A percentile compares a stretch with the other conserved stretches of the same genome.
phyloP scores from a whole-genome alignment of 2,888 invertebrate species.

The Scaptomyza polygonia region DNA sequence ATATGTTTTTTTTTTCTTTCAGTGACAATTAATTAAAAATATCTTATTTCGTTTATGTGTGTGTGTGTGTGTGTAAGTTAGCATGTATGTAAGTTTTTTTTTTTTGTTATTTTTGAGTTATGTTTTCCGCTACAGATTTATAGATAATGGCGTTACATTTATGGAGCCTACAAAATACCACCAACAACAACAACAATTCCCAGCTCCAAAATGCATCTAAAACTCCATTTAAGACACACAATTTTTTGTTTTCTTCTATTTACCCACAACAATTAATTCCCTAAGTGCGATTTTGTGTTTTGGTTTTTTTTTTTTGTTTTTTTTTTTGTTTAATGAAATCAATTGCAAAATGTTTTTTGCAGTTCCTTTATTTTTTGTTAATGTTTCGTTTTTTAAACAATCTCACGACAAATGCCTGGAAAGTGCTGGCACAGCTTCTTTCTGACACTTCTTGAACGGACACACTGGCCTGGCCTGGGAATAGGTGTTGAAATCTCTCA shows the following conservation, averaged over 20 bases:
- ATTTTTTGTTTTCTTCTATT: conserved; percentile 21
- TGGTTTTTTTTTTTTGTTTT: not conserved
- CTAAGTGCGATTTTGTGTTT: not conserved
- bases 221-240: not conserved
- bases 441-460: conserved; percentile 17
- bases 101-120: conserved; percentile 74
- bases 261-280: not conserved
- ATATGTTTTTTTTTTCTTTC: conserved; percentile 37
- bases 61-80: conserved; percentile 31
- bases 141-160: conserved; percentile 75
- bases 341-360: conserved; percentile 53
- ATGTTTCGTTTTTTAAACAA: conserved; percentile 27
- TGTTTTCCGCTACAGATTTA: conserved; percentile 81
- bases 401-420: conserved; percentile 55
- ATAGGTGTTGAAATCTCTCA: conserved; percentile 70
- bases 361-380: conserved; percentile 28
- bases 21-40: conserved; percentile 78
- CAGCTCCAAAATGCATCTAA: conserved; percentile 12
- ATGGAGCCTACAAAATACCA: conserved; percentile 46
- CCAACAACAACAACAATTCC: not conserved
- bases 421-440: conserved; percentile 52
- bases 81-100: conserved; percentile 54
- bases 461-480: conserved; percentile 42
- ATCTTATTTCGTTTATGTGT: conserved; percentile 74
- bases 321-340: conserved; percentile 7